Base-by-base conservation (phyloP, 2,888 invertebrate species). In the Sesia bembeciformis region DNA sequence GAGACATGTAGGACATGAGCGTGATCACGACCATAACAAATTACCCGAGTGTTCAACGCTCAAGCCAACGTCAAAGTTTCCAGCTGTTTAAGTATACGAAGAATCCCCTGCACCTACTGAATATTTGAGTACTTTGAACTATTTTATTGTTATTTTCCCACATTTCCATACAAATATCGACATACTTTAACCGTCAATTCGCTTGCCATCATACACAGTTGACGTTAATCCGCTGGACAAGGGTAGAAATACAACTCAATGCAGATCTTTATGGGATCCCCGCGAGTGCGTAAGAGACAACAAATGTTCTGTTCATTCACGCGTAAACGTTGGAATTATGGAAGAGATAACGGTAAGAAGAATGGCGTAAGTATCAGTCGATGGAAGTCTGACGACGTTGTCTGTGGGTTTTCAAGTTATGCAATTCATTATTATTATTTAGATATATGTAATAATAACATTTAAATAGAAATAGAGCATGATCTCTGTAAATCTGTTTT, bases 251-350 rank as follows among this genome's bases (percentile, higher is more conserved):
- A 83, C 68, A 66, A 67, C 66, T 70, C 72, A 70, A 75, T 80
- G 75, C 78, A 79, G 74, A 81, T 78, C 78, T 76, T 74, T 69
- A 76, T 63, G 73, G 68, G 60, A 65, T 69, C 61, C 59, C 66
- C 62, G 63, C 70, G 72, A 68, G 87, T 76, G 83, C 68, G 82
- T 87, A 76, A 68, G 83, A 72, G 88, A 86, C 76, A 72, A 78
- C 84, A 78, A 81, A 87, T 83, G 74, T 83, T 87, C 75, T 82
- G 85, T 80, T 81, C 78, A 85, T 72, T 84, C 86, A 86, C 81
- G 86, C 87, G 84, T 86, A 78, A 87, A 83, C 73, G 74, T 74
- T 78, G 81, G 82, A 83, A 86, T 85, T 82, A 57, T 82, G 76
- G 79, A 75, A 74, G 65, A 64, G 64, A 62, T 62, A 58, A 54